These are phyloP conservation scores for Trachymyrmex septentrionalis DNA, from an alignment of 1,140 invertebrate genomes.

Conservation along the genomic window DNA sequence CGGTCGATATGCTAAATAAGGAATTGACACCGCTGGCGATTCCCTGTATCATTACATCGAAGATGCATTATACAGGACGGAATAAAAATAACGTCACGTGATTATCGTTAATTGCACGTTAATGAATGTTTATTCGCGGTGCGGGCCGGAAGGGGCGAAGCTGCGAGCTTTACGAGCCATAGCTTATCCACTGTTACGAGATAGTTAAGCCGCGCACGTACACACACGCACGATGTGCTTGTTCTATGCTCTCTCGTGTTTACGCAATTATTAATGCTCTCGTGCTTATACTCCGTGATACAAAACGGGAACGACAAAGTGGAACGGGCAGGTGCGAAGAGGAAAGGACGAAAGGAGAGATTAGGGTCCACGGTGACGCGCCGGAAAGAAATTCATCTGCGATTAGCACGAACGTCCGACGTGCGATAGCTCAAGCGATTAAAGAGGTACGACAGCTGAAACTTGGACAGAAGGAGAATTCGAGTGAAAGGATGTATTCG, in stretches of 20 bases:
- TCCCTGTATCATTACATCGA: background rate
- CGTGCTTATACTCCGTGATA: constrained; percentile 47
- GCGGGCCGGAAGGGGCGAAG: background rate
- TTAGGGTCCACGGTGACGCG: constrained; percentile 32
- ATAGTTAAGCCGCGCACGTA: constrained; percentile 43
- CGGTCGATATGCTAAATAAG: constrained; percentile 19
- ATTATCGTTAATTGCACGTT: constrained; percentile 39
- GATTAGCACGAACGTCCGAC: constrained; percentile 27
- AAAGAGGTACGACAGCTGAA: background rate
- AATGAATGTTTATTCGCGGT: constrained; percentile 46
- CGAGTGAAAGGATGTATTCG: background rate
- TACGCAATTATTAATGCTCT: constrained; percentile 62
- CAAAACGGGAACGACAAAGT: constrained; percentile 55
- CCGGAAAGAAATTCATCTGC: constrained; percentile 43
- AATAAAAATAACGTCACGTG: constrained; percentile 41
- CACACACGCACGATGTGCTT: constrained; percentile 19
- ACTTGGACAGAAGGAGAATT: background rate
- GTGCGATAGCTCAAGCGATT: constrained; percentile 5
- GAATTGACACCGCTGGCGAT: background rate
- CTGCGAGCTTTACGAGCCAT: constrained; percentile 17
- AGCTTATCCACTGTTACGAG: constrained; percentile 50
- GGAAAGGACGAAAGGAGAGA: constrained; percentile 16
- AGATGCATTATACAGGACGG: background rate
- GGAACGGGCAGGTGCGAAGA: background rate
- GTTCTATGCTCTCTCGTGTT: constrained; percentile 59